Base-by-base conservation (phyloP, 1,140 invertebrate species). In the Trichoplusia ni region DNA sequence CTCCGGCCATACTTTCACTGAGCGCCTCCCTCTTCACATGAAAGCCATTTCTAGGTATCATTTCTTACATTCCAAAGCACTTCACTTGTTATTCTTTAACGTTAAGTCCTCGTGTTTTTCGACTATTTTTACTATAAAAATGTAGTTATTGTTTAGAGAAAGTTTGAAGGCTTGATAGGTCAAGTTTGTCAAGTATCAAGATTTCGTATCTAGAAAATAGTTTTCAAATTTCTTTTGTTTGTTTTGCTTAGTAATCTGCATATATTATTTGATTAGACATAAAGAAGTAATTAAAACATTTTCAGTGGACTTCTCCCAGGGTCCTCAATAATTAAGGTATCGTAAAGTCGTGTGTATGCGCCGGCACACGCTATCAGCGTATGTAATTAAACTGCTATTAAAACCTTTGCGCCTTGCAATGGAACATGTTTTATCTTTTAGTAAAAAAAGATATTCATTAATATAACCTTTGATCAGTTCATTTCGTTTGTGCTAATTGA, bases 1-100 rank as follows among this genome's bases (percentile, higher is more conserved):
- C 78, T 63, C 49, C 31, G 71, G 78, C 71, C 33, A 16, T 38
- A 81, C 78, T 81, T 79, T 81, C 78, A 81, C 78, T 79, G 29
- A 60, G 23, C 27, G 33, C 68, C 59, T 60, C 67, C 68, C 67
- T 70, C 66, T 63, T 35, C 16, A 51, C 49, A 51, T 38, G 63
- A 71, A 66, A 68, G 69, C 63, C 67, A 71, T 71, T 71, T 67
- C 72, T 69, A 69, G 66, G 40, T 58, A 49, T 70, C 44, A 74
- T 71, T 71, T 63, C 47, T 51, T 66, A 69, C 66, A 73, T 54
- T 21, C 47, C 47, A 21, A 25, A 11, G 8, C 42, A 49, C 25
- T 29, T 49, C 4, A 9, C 11, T 37, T 54, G 49, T 25, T 54
- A 53, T 33, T 51, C 29, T 51, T 33, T n/a, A 33, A 19, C 25